Percentiles rank a stretch among this genome's conserved stretches.
Evolutionary conservation across 2,888 invertebrate genomes (phyloP).

Genomic region (Electrophaes corylata): DNA sequence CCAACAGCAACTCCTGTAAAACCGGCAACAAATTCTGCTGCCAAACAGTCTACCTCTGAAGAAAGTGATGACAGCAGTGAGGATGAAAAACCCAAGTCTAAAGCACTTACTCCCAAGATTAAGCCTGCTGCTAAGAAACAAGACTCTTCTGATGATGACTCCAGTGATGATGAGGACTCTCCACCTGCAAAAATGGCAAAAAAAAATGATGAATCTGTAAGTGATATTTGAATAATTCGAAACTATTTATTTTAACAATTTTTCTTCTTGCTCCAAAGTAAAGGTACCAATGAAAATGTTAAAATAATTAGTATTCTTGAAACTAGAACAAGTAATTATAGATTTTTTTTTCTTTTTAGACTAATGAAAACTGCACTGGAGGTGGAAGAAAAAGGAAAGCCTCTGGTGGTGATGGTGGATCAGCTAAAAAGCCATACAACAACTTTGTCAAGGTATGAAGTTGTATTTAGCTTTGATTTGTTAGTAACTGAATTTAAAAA

Average conservation of each 20-base stretch:
- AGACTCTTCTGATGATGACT: conserved; percentile 51
- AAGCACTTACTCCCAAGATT: conserved; percentile 46
- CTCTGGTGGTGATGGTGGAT: conserved; percentile 65
- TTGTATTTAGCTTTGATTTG: background rate
- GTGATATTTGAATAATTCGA: too few relatives aligned
- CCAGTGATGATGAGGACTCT: conserved; percentile 49
- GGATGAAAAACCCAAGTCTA: conserved; percentile 57
- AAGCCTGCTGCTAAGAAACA: conserved; percentile 47
- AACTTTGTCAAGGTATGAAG: conserved; percentile 88
- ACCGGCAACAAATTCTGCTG: conserved; percentile 40
- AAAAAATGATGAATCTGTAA: conserved; percentile 47
- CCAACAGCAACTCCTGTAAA: conserved; percentile 46
- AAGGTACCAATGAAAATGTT: too few relatives aligned
- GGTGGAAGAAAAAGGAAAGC: conserved; percentile 74
- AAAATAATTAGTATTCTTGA: too few relatives aligned
- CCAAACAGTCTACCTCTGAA: conserved; percentile 54
- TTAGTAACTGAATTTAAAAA: too few relatives aligned
- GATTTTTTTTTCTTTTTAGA: conserved; percentile 33
- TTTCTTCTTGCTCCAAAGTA: too few relatives aligned
- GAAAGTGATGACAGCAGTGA: conserved; percentile 63
- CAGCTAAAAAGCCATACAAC: conserved; percentile 85
- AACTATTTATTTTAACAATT: too few relatives aligned
- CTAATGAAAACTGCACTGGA: conserved; percentile 53
- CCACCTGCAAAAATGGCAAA: conserved; percentile 43
- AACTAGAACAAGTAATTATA: background rate